These are phyloP conservation scores for Popillia japonica DNA, from an alignment of 1,140 invertebrate species.

Conservation along the genomic window DNA sequence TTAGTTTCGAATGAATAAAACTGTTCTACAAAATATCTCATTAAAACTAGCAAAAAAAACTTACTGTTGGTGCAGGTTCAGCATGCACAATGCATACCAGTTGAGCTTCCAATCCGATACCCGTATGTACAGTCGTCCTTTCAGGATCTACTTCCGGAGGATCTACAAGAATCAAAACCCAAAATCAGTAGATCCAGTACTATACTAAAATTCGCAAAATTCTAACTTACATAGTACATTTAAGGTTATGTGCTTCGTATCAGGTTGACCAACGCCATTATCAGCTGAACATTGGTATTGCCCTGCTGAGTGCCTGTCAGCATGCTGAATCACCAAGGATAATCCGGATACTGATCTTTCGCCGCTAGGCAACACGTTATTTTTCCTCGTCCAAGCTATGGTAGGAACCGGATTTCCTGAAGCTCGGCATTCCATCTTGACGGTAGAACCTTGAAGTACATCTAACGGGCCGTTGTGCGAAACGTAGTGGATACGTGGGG, in stretches of 20 bases:
- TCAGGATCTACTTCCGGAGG: constrained; percentile 65
- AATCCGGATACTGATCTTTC: constrained; percentile 63
- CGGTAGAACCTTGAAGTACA: constrained; percentile 62
- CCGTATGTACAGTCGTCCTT: constrained; percentile 62
- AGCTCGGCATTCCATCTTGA: constrained; percentile 63
- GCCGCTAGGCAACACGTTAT: constrained; percentile 66
- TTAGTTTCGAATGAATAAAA: too few relatives aligned
- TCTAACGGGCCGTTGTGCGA: constrained; percentile 59
- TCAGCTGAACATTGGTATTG: constrained; percentile 66
- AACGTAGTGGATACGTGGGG: constrained; percentile 59
- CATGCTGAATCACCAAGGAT: constrained; percentile 64
- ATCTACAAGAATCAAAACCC: constrained; percentile 54
- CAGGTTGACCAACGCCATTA: constrained; percentile 66
- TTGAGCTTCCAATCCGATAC: constrained; percentile 64
- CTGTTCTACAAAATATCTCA: constrained; percentile 18
- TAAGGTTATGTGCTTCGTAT: constrained; percentile 63
- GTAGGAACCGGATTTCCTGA: constrained; percentile 64
- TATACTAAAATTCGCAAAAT: background rate
- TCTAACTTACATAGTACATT: constrained; percentile 64
- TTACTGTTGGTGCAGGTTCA: constrained; percentile 62
- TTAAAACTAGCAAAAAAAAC: constrained; percentile 16
- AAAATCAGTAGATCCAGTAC: constrained; percentile 35
- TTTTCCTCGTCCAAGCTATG: constrained; percentile 64
- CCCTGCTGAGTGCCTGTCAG: constrained; percentile 65
- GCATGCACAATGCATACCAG: constrained; percentile 65